Evolutionary conservation across 2,113 vertebrate species (phyloP), one percentile per base, ranked within the genome.

Genomic region (Engraulis encrasicolus): DNA sequence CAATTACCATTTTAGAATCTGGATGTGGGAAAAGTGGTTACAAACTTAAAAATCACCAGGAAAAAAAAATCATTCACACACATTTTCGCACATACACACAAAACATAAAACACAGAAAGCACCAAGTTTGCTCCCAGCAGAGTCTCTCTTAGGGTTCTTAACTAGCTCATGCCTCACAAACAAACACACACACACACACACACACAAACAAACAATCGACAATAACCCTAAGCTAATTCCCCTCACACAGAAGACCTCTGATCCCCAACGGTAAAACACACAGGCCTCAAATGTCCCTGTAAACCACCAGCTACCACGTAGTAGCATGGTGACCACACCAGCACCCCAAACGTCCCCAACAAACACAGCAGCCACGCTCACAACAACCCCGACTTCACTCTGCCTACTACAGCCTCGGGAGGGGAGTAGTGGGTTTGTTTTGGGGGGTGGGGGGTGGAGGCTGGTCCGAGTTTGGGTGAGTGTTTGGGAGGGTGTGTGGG

Each of bases 391-490:
- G 3, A 34, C 23, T 17, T 74, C 66, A 74, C 27, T 5, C 14
- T 34, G 31, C 54, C 54, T 58, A 23, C n/a, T 58, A n/a, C 54
- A 58, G 54, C 40, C 40, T 14, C 15, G 9, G 66, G 66, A 31
- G 66, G 2, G 66, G 2, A 15, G 58, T 9, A 45, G 40, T 45
- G 40, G 40, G 40, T 45, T 45, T n/a, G n/a, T n/a, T n/a, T n/a
- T n/a, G 1, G n/a, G n/a, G 15, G 58, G 58, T 6, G 7, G n/a
- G 66, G 15, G 27, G 31, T 12, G n/a, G n/a, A n/a, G n/a, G n/a
- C 66, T 74, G 66, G 66, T 66, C 66, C 34, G 66, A 15, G 34
- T 74, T 74, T 74, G 66, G 31, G 23, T 74, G 58, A 9, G n/a
- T 27, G 58, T 66, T 45, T 45, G 40, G 40, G 3, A 9, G 40